A percentile compares a stretch with the other conserved stretches of the same genome.
These are phyloP conservation scores for Bos indicus DNA, from an alignment of 2,113 vertebrate genomes.

Conservation along the genomic window DNA sequence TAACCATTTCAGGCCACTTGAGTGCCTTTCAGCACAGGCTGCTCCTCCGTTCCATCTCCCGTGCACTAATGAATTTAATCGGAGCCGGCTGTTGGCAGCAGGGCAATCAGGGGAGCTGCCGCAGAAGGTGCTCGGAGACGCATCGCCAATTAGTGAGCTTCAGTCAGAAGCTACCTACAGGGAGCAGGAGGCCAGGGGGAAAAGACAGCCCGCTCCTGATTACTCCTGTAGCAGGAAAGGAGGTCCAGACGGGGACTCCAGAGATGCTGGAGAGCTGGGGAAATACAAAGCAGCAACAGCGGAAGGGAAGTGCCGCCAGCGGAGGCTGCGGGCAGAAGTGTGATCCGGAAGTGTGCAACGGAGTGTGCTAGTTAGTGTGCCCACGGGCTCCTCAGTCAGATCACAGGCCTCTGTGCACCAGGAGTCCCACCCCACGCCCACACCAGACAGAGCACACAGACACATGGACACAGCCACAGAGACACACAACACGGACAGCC, in stretches of 20 bases:
- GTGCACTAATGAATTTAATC: conserved; percentile 12
- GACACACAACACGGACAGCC: not conserved
- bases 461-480: not conserved
- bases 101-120: not conserved
- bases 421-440: not conserved
- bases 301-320: not conserved
- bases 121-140: not conserved
- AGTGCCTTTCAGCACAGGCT: conserved; percentile 8
- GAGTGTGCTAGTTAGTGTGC: not conserved
- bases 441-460: not conserved
- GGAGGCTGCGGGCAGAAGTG: not conserved
- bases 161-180: not conserved
- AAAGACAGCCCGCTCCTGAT: not conserved
- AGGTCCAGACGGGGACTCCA: not conserved
- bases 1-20: conserved; percentile 6
- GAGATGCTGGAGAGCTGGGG: not conserved
- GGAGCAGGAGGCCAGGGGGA: not conserved
- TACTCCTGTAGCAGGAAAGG: not conserved
- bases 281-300: not conserved
- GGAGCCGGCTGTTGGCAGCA: not conserved
- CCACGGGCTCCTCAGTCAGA: not conserved
- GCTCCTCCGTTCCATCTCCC: not conserved
- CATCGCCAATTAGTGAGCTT: conserved; percentile 32
- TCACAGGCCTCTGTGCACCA: not conserved
- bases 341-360: not conserved